phyloP scores from a whole-genome alignment of 2,888 invertebrate species.

The Prenolepis imparis region DNA sequence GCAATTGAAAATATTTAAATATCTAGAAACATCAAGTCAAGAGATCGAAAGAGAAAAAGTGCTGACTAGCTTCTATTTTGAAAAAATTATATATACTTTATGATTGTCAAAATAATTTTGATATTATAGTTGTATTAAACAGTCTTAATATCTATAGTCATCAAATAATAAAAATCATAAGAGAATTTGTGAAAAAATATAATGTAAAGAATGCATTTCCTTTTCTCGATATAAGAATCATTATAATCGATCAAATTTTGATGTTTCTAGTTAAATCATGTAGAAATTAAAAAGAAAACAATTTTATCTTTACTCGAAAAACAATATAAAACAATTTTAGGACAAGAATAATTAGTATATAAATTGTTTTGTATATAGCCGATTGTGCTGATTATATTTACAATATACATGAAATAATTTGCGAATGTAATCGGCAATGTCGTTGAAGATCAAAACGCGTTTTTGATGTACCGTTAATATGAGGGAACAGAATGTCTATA shows the following conservation, averaged over 20 bases:
- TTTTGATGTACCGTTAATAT: conserved; percentile 49
- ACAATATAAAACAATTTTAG: neutral
- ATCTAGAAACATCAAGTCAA: neutral
- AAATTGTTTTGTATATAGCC: conserved; percentile 4
- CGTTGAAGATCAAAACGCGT: conserved; percentile 32
- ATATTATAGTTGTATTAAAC: neutral
- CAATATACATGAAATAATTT: conserved; percentile 3
- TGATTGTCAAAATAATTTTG: neutral
- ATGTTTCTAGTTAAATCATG: neutral
- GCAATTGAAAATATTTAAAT: conserved; percentile 3
- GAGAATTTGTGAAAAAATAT: neutral
- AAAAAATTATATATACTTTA: conserved; percentile 10
- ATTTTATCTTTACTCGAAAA: conserved; percentile 26
- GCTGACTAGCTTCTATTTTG: neutral
- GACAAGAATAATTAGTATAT: neutral
- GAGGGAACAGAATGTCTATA: conserved; percentile 42
- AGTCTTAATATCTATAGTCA: neutral
- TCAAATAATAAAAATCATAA: neutral
- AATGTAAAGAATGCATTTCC: neutral
- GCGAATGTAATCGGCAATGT: conserved; percentile 39
- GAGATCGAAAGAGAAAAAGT: neutral
- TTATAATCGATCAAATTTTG: neutral
- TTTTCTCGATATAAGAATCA: neutral
- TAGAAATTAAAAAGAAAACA: conserved; percentile 16
- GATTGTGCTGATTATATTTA: conserved; percentile 6